Base-by-base conservation (phyloP, 2,888 invertebrate genomes). In the Patella depressa region DNA sequence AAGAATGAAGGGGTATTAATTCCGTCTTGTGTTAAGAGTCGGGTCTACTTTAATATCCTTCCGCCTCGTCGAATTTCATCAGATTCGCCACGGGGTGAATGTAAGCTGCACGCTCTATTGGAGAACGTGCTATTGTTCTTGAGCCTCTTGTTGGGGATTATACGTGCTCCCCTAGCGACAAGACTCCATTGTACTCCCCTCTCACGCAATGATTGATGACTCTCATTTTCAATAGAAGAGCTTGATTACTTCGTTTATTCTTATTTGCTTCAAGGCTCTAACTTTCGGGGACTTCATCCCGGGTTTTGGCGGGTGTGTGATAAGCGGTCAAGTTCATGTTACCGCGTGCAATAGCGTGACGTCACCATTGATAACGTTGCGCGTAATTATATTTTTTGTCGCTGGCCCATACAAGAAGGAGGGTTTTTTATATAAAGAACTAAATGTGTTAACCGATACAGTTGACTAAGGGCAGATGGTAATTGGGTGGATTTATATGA, bases 61-160 rank as follows among this genome's bases (percentile, higher is more conserved):
- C 65, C 65, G 65, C 65, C 65, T 65, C 65, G 65, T 65, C 65
- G 65, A 65, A 65, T 65, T 65, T 65, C 65, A 65, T 65, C 65
- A 65, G 24, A 19, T 65, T 65, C 65, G 65, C 65, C 19, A 65
- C 65, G 24, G 65, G 65, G 65, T 65, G 19, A 65, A 12, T 65
- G 19, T 24, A 65, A 19, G 65, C 24, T 65, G 65, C 65, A 65
- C 65, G 65, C 65, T 65, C 65, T 65, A 65, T 24, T 65, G 19
- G 24, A 65, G 65, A 65, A 24, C 19, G 65, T 24, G 65, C 65
- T 65, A 65, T 65, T 65, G 65, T 65, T 65, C 24, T 19, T 24
- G 19, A 65, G 65, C 65, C 65, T 65, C 65, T 65, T 65, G 65
- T 65, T 65, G 65, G 65, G 65, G 24, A 65, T 65, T 65, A 65